phyloP scores from a whole-genome alignment of 1,140 invertebrate genomes.

The Kradibia gibbosae region DNA sequence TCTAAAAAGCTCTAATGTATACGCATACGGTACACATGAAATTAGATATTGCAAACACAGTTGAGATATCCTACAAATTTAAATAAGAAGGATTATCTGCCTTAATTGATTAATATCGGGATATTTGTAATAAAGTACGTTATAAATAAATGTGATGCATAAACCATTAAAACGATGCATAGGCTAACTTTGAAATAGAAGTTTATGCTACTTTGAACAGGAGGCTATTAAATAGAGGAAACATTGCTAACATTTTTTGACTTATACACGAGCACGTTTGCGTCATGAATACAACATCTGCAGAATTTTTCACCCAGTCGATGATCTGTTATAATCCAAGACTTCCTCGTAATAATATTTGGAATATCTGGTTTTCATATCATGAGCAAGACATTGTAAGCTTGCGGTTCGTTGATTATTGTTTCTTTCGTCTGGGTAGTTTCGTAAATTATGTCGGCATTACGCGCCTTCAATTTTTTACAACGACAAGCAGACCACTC shows the following conservation, averaged over 20 bases:
- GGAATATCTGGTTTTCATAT: conserved; percentile 49
- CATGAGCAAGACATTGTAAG: conserved; percentile 39
- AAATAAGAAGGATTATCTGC: no score
- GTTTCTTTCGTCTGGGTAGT: conserved; percentile 31
- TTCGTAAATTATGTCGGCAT: conserved; percentile 27
- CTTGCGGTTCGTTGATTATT: conserved; percentile 48
- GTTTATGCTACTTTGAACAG: neutral
- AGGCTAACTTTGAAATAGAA: neutral
- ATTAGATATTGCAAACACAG: no score
- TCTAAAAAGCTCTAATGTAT: no score
- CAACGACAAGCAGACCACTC: neutral
- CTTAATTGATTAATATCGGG: no score
- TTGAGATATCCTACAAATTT: no score
- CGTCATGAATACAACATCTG: conserved; percentile 40
- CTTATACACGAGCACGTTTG: conserved; percentile 31
- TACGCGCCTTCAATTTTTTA: neutral
- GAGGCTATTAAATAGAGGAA: neutral
- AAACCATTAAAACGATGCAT: neutral
- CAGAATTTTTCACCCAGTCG: conserved; percentile 29
- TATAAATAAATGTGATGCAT: no score
- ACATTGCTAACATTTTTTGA: conserved; percentile 26
- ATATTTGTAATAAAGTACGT: no score
- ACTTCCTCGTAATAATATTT: conserved; percentile 61
- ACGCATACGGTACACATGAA: no score
- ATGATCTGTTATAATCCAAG: conserved; percentile 25